Base-by-base conservation (phyloP, 2,797 vertebrate species). In the Octomys mimax region DNA sequence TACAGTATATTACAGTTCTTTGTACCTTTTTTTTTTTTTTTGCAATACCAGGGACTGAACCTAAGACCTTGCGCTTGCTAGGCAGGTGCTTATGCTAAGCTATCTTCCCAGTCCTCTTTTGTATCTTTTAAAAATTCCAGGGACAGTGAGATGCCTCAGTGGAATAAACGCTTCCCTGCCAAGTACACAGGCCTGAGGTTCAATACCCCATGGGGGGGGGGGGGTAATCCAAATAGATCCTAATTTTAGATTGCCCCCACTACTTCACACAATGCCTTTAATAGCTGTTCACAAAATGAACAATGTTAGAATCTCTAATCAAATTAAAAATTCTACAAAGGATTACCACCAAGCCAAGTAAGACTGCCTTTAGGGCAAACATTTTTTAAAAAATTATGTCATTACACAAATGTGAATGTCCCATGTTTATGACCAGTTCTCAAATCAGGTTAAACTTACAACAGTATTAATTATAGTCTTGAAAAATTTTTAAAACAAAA, bases 211-310 rank as follows among this genome's bases (percentile, higher is more conserved):
- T 39, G 39, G 39, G 39, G 39, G 39, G 39, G 39, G 39, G 39
- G 39, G 39, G 39, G n/a, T n/a, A n/a, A 39, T 18, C 26, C 49
- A 81, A 91, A 19, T 2, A 73, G 39, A 84, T 46, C 7, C 10
- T 90, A 92, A 77, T 33, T 71, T 8, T 0, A 89, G 70, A 85
- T 1, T 2, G 9, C 42, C 46, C 66, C 49, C 12, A 77, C 36
- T 89, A 54, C 26, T 13, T 80, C 61, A 62, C 64, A 90, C 13
- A 83, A 88, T 61, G 61, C 73, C 54, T 77, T 93, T 66, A 57
- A 36, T 11, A 89, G 19, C 11, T 80, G 26, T 92, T 93, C 80
- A 91, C 61, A 88, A 95, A 96, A 62, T 64, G 59, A 93, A 92
- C 14, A 94, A 70, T 42, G 39, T 42, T 26, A 57, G 80, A 39